Conservation (phyloP, 2,888 invertebrate genomes). For the Philopedon plagiatum region DNA sequence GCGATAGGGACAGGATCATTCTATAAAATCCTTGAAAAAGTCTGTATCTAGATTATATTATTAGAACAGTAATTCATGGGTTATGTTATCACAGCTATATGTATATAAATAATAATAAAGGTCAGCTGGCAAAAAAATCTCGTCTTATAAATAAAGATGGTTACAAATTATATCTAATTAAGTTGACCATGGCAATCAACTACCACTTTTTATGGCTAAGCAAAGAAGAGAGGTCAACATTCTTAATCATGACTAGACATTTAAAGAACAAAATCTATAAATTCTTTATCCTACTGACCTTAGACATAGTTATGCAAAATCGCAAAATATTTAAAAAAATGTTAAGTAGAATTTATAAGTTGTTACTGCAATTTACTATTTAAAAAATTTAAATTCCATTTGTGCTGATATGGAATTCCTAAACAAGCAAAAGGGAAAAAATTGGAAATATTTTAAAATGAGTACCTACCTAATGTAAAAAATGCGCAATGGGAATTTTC, state of each 20-base stretch:
- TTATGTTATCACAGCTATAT: too few relatives aligned
- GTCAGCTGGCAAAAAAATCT: not conserved
- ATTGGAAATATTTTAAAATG: too few relatives aligned
- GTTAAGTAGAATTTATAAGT: not conserved
- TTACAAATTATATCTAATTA: slow-evolving; percentile 4
- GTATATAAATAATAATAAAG: too few relatives aligned
- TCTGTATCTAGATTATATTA: too few relatives aligned
- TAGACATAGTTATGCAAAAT: slow-evolving; percentile 9
- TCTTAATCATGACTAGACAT: slow-evolving; percentile 16
- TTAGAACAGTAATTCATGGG: too few relatives aligned
- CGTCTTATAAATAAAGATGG: not conserved
- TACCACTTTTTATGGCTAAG: not conserved
- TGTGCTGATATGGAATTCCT: too few relatives aligned
- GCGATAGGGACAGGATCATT: too few relatives aligned
- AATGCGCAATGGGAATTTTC: too few relatives aligned
- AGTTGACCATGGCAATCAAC: slow-evolving; percentile 27
- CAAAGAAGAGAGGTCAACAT: slow-evolving; percentile 20
- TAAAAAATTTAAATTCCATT: too few relatives aligned
- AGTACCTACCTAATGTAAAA: too few relatives aligned
- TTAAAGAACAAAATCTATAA: not conserved
- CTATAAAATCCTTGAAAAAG: too few relatives aligned
- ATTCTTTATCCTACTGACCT: slow-evolving; percentile 1
- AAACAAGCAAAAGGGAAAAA: too few relatives aligned
- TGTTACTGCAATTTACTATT: not conserved
- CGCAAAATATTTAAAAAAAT: not conserved